Base-by-base conservation (phyloP, 2,113 vertebrate species). In the Anarrhichthys ocellatus region DNA sequence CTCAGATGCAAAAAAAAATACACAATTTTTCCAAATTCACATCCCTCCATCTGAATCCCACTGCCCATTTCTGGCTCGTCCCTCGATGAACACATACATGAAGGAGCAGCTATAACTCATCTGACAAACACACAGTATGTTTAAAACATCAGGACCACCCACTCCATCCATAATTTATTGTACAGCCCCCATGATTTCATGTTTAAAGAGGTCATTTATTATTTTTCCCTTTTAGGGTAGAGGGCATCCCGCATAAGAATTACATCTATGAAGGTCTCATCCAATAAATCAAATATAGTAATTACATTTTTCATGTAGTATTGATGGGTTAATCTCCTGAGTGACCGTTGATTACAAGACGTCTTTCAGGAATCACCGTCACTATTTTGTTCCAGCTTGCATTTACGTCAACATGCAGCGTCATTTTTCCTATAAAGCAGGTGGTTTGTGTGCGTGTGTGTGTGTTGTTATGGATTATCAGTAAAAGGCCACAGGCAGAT, bases 1-100 rank as follows among this genome's bases (percentile, higher is more conserved):
- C 24, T 90, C 93, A 95, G 95, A 96, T 93, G 92, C 91, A n/a
- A n/a, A n/a, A n/a, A 17, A 76, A 73, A 62, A 64, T 2, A 13
- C 32, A 59, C 67, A 2, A 29, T 54, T 54, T 68, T 38, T 27
- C 50, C 44, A 76, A 63, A 78, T 87, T 71, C 63, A 80, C 52
- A 78, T 42, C 68, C 46, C 40, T 67, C 11, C 29, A 22, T 87
- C 38, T 79, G 36, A 82, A 68, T 64, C 64, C 40, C 11, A 38
- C 40, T 80, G 68, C 59, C 73, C 63, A 75, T 78, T 78, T 84
- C 34, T 50, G 74, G 48, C 52, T 36, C 24, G 27, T 18, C 7
- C 7, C 50, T 9, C 46, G 22, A 75, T 9, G 29, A 61, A 83
- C 54, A 67, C 15, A 32, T 40, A 83, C n/a, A 34, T 4, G 27